phyloP scores from a whole-genome alignment of 2,888 invertebrate genomes.

The Zele albiditarsus region DNA sequence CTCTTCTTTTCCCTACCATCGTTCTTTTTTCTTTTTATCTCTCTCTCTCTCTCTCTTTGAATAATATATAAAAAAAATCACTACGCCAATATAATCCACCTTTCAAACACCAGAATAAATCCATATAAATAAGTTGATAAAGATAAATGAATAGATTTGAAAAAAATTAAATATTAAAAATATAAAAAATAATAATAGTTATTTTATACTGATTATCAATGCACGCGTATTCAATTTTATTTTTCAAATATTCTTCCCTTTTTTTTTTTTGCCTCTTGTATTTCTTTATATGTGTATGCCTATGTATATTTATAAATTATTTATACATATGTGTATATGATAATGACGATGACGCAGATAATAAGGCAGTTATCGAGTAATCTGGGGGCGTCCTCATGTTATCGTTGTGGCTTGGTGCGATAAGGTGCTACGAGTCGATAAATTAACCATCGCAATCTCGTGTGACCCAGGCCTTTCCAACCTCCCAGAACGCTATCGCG shows the following conservation, averaged over 20 bases:
- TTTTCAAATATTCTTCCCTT: too few relatives aligned
- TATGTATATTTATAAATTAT: constrained; percentile 18
- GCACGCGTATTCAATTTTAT: too few relatives aligned
- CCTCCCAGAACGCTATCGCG: constrained; percentile 47
- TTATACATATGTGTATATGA: constrained; percentile 5
- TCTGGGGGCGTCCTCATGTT: constrained; percentile 72
- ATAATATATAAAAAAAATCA: too few relatives aligned
- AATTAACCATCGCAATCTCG: constrained; percentile 65
- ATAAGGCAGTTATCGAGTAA: constrained; percentile 69
- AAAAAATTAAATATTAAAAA: too few relatives aligned
- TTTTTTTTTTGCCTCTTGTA: neutral
- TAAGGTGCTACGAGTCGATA: constrained; percentile 62
- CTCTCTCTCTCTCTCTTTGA: too few relatives aligned
- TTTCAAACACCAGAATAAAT: too few relatives aligned
- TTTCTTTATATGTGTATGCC: constrained; percentile 27
- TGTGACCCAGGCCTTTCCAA: constrained; percentile 70
- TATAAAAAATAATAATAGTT: too few relatives aligned
- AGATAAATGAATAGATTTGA: too few relatives aligned
- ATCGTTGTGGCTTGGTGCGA: constrained; percentile 60
- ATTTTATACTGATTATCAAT: too few relatives aligned
- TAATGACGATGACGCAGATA: constrained; percentile 58
- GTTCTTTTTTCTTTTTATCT: too few relatives aligned
- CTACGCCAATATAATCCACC: too few relatives aligned
- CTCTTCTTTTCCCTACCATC: neutral
- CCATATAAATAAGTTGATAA: too few relatives aligned